Evolutionary conservation across 92 coral and sea anemone genomes (phyloP).

Genomic region (Zoanthus sansibaricus): DNA sequence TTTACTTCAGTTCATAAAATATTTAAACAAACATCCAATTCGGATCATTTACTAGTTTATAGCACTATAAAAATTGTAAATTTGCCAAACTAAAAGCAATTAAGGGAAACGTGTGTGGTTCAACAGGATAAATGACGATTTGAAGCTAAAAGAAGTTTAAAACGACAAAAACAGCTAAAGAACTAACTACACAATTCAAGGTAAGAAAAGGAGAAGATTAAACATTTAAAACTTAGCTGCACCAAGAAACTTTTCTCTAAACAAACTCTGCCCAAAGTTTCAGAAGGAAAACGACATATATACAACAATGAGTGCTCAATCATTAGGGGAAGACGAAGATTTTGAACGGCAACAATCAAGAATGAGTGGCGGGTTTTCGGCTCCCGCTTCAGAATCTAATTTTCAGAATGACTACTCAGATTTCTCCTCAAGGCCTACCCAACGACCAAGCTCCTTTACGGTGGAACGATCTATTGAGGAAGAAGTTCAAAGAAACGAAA

Average conservation of each 20-base stretch:
- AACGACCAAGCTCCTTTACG: conserved; percentile 11
- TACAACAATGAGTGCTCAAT: not conserved
- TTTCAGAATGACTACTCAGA: conserved; percentile 7
- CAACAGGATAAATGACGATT: not conserved
- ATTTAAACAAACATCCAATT: not conserved
- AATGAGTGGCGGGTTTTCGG: not conserved
- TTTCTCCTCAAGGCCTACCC: not conserved
- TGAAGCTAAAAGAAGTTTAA: not conserved
- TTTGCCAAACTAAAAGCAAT: not conserved
- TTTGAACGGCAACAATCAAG: not conserved
- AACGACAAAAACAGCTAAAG: not conserved
- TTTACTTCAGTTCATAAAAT: not conserved
- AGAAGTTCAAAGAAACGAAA: conserved; percentile 7
- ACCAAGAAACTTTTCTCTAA: not conserved
- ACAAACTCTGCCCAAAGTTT: not conserved
- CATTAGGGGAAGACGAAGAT: not conserved
- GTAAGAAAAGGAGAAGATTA: not conserved
- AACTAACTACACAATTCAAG: not conserved
- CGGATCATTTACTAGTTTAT: not conserved
- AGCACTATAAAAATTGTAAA: not conserved
- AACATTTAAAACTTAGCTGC: not conserved
- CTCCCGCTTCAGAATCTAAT: not conserved
- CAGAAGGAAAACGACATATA: not conserved
- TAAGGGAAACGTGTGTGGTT: not conserved
- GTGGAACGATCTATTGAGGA: conserved; percentile 25